phyloP scores from a whole-genome alignment of 2,113 vertebrate genomes.

The Bambusicola thoracicus region DNA sequence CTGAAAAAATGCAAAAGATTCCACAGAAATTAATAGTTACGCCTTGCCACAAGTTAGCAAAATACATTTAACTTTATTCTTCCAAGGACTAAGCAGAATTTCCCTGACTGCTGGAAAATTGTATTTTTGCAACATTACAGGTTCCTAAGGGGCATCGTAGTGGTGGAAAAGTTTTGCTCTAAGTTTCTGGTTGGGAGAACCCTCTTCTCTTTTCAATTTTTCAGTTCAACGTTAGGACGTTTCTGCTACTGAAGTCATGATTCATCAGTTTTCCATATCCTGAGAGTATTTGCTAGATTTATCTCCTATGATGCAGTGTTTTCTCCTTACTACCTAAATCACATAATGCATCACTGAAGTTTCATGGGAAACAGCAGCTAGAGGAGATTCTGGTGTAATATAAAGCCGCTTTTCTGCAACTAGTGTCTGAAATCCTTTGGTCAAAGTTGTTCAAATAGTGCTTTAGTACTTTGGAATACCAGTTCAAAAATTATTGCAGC shows the following conservation, averaged over 20 bases:
- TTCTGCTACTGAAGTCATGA: neutral
- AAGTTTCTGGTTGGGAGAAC: neutral
- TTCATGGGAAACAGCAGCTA: neutral
- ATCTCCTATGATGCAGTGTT: neutral
- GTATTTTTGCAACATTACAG: neutral
- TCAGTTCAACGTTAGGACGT: neutral
- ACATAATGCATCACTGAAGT: neutral
- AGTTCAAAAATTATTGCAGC: neutral
- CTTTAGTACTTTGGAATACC: neutral
- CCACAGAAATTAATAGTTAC: neutral
- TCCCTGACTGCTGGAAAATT: neutral
- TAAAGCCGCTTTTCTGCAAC: neutral
- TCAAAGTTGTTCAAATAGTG: neutral
- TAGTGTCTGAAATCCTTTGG: neutral
- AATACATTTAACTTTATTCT: neutral
- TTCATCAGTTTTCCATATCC: neutral
- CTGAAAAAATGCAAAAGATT: neutral
- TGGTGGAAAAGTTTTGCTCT: neutral
- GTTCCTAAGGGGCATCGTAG: neutral
- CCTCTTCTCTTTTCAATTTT: neutral
- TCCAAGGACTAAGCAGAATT: neutral
- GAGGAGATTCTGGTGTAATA: neutral
- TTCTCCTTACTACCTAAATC: neutral
- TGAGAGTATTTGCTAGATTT: neutral
- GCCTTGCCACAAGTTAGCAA: neutral